Percentiles rank a stretch among this genome's conserved stretches.
Evolutionary conservation across 2,113 vertebrate genomes (phyloP).

Genomic region (Lanius collurio): DNA sequence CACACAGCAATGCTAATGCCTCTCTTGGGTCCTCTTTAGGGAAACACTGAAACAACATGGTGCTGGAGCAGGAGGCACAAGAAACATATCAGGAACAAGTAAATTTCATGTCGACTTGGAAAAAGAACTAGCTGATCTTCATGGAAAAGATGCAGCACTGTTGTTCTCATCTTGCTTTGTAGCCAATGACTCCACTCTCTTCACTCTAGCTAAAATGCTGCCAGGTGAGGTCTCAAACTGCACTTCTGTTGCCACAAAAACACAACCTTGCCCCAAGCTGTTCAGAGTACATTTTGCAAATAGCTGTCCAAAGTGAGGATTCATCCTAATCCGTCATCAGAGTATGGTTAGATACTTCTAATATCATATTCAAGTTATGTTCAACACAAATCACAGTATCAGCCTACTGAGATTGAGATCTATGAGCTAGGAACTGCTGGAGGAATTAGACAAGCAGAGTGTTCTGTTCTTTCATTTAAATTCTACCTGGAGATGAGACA

Average conservation of each 20-base stretch:
- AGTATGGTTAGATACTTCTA: neutral
- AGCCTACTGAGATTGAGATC: neutral
- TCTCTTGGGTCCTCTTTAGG: conserved; percentile 63
- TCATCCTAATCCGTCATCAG: neutral
- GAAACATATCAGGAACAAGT: conserved; percentile 97
- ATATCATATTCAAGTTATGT: neutral
- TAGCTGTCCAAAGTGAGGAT: neutral
- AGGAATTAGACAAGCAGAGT: neutral
- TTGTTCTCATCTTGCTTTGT: conserved; percentile 97
- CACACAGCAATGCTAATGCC: neutral
- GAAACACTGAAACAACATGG: conserved; percentile 91
- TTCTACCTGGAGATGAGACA: neutral
- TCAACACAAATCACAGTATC: neutral
- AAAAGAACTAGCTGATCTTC: conserved; percentile 91
- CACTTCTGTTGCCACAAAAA: neutral
- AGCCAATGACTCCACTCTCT: conserved; percentile 97
- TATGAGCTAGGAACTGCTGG: neutral
- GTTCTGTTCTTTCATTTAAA: neutral
- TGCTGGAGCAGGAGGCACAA: conserved; percentile 93
- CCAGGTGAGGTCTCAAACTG: conserved; percentile 77
- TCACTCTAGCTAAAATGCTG: conserved; percentile 93
- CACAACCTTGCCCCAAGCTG: neutral
- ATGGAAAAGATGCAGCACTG: conserved; percentile 91
- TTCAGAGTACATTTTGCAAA: neutral
- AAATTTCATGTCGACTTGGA: conserved; percentile 96